Evolutionary conservation across 2,797 vertebrate species (phyloP), one percentile per base, ranked within the genome.

Genomic region (Takifugu ocellatus): DNA sequence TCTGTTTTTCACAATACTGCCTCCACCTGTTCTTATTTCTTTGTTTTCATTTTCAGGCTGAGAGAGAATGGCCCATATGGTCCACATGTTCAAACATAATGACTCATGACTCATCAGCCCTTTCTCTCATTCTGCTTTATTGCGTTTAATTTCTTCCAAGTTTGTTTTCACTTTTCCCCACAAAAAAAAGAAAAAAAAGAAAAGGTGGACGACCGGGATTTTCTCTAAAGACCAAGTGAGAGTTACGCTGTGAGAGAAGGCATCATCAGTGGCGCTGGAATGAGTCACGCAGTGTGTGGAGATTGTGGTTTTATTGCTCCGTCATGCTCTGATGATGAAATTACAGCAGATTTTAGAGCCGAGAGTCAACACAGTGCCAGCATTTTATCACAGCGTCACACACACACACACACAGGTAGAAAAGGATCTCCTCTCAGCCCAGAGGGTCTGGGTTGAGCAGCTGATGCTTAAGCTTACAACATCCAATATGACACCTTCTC

Each of bases 101-200:
- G 77, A 84, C 63, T 60, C 76, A 85, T 59, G 77, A 84, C 63
- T 60, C 76, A 85, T 59, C 53, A 29, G 54, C 55, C 27, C 51
- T 64, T 61, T 64, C 43, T 50, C 47, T 55, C 48, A 9, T 61
- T 64, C 42, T 7, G 31, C 42, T 5, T 56, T 51, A 16, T 39
- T 31, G n/a, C 52, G 43, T 14, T n/a, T 51, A 63, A 66, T 59
- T 58, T 46, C 65, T 71, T 74, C 66, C 66, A 65, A 61, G 21
- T 72, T 72, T 64, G 31, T 54, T 48, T 49, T 26, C 58, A 59
- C 54, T 53, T 62, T 74, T 31, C 44, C 56, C 71, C 1, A 11
- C 7, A 39, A 52, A 52, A 33, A 51, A 52, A 52, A 33, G 49
- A 49, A 63, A 56, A 69, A 42, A 61, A 21, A 21, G n/a, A n/a